Base-by-base conservation (phyloP, 2,888 invertebrate genomes). In the Trissoscelio sp. region DNA sequence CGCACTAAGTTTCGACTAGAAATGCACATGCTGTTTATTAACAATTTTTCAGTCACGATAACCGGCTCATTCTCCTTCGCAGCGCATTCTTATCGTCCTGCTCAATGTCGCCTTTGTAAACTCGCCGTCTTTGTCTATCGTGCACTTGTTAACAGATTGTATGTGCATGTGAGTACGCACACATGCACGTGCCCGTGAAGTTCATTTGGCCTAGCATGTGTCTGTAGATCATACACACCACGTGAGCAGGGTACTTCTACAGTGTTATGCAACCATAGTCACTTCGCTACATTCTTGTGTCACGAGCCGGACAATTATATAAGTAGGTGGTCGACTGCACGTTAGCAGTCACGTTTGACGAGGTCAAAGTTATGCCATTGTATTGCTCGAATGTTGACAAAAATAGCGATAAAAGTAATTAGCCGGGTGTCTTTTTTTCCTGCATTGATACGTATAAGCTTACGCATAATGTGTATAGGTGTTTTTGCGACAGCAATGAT, bases 251-350 rank as follows among this genome's bases (percentile, higher is more conserved):
- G 53, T 64, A 72, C 64, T 58, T n/a, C 66, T 57, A 22, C 55
- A 0, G 37, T 28, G 74, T 80, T 80, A 80, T 75, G 80, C 80
- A 80, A 80, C 57, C 70, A 57, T 58, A 74, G 74, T 70, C 69
- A 80, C 80, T 80, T 80, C 64, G 55, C 64, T 80, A 72, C 60
- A 80, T 80, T 80, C 80, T 80, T 75, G 80, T 75, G 80, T 75
- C 80, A 80, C 70, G 66, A 42, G 75, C 75, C 58, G 75, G 75
- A 81, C 72, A 81, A 81, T 81, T 81, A 81, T 81, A 81, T 81
- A 81, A 81, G 81, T 81, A 80, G 81, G 81, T 77, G 81, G 70
- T 72, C 81, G 72, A 51, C 81, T 73, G 70, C 66, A 66, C 72
- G 58, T 70, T 70, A 80, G 58, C 75, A 75, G 81, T 77, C 77